Conservation (phyloP, 64 coral and sea anemone genomes). For the Catalaphyllia jardinei region DNA sequence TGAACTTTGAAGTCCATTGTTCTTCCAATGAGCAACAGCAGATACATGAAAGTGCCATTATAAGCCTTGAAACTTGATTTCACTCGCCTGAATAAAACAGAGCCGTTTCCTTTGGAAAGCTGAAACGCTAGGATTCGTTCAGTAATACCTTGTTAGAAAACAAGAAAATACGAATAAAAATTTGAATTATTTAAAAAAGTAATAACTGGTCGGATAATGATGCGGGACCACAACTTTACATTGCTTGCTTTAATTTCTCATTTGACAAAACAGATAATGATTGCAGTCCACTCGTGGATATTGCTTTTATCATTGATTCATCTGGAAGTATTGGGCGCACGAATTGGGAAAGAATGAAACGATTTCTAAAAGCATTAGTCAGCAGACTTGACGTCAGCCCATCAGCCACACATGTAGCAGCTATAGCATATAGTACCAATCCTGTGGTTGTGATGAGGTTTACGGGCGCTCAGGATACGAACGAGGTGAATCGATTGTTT, state of each 20-base stretch:
- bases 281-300: neutral
- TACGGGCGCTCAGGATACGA: neutral
- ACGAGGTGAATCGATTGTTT: conserved; percentile 34
- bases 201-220: too few relatives aligned
- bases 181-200: too few relatives aligned
- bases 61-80: too few relatives aligned
- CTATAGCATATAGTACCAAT: conserved; percentile 13
- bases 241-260: neutral
- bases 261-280: conserved; percentile 5
- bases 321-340: conserved; percentile 14
- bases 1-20: too few relatives aligned
- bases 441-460: conserved; percentile 12
- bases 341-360: conserved; percentile 17
- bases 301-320: conserved; percentile 51
- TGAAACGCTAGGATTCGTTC: neutral
- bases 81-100: too few relatives aligned
- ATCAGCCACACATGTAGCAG: conserved; percentile 12
- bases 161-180: too few relatives aligned
- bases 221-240: too few relatives aligned
- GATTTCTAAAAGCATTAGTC: neutral
- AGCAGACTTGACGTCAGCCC: neutral
- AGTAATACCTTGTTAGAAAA: too few relatives aligned
- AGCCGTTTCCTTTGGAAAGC: neutral
- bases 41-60: too few relatives aligned
- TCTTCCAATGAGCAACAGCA: too few relatives aligned